A percentile compares a stretch with the other conserved stretches of the same genome.
Evolutionary conservation across 2,888 invertebrate genomes (phyloP).

Genomic region (Troides aeacus): DNA sequence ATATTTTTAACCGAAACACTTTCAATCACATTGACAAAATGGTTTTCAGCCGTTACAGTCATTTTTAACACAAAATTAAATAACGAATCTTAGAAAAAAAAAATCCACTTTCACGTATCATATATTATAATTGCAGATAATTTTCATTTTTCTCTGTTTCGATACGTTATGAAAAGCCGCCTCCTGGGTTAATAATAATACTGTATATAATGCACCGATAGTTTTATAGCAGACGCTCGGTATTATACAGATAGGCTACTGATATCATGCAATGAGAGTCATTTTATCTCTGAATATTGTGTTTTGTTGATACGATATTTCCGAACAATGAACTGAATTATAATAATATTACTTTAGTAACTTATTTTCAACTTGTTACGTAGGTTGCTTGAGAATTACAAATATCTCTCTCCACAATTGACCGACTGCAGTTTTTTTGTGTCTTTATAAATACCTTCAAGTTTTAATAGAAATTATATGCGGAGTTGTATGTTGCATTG

Average conservation of each 20-base stretch:
- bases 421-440: background rate
- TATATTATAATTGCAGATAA: background rate
- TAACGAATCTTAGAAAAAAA: no score
- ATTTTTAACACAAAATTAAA: conserved; percentile 1
- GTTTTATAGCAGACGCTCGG: conserved; percentile 11
- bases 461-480: background rate
- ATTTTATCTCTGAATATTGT: conserved; percentile 27
- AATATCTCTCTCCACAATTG: background rate
- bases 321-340: background rate
- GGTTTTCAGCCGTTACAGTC: conserved; percentile 12
- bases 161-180: background rate
- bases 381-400: background rate
- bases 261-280: conserved; percentile 21
- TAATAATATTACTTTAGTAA: background rate
- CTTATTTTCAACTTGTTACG: background rate
- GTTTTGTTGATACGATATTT: conserved; percentile 22
- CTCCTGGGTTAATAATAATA: background rate
- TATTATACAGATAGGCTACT: conserved; percentile 24
- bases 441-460: background rate
- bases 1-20: conserved; percentile 16
- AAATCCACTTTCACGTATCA: conserved; percentile 1
- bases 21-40: conserved; percentile 19
- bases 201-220: conserved; percentile 14
- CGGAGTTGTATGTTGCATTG: no score
- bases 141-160: background rate